Percentiles rank a stretch among this genome's conserved stretches.
Conservation (phyloP, 2,888 invertebrate genomes). For the Chrysopilus asiliformis region DNA sequence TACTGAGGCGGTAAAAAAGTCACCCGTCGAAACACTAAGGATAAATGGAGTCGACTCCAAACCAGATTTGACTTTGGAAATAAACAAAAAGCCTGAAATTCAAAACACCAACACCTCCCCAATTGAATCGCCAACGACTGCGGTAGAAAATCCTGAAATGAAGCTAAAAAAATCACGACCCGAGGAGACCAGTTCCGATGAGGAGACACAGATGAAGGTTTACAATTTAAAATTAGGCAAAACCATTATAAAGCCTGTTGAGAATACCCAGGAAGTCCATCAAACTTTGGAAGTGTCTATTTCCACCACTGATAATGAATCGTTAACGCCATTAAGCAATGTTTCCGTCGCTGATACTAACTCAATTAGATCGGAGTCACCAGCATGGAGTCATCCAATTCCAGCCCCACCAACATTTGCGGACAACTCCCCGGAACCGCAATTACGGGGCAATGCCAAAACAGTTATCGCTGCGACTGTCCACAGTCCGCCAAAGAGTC, state of each 20-base stretch:
- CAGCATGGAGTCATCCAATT: conserved; percentile 19
- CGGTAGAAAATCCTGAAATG: conserved; percentile 17
- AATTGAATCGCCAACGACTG: conserved; percentile 18
- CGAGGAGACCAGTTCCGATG: conserved; percentile 34
- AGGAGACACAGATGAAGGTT: conserved; percentile 28
- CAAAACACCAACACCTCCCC: no score
- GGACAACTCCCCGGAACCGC: conserved; percentile 19
- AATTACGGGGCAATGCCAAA: not conserved
- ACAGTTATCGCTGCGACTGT: conserved; percentile 5
- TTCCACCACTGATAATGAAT: not conserved
- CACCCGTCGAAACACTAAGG: no score
- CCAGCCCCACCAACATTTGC: conserved; percentile 33
- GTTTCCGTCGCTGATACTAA: no score
- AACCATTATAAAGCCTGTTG: conserved; percentile 19
- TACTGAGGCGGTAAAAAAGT: conserved; percentile 27
- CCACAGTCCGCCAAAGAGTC: conserved; percentile 2
- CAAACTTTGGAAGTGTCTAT: not conserved
- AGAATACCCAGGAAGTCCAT: not conserved
- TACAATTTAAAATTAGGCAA: conserved; percentile 33
- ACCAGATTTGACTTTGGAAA: no score
- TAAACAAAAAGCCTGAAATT: no score
- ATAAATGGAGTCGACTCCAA: no score
- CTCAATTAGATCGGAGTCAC: conserved; percentile 10
- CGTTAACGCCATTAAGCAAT: not conserved
- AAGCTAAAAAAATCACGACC: conserved; percentile 17